Evolutionary conservation across 1,140 invertebrate genomes (phyloP).

Genomic region (Drosophila truncata): DNA sequence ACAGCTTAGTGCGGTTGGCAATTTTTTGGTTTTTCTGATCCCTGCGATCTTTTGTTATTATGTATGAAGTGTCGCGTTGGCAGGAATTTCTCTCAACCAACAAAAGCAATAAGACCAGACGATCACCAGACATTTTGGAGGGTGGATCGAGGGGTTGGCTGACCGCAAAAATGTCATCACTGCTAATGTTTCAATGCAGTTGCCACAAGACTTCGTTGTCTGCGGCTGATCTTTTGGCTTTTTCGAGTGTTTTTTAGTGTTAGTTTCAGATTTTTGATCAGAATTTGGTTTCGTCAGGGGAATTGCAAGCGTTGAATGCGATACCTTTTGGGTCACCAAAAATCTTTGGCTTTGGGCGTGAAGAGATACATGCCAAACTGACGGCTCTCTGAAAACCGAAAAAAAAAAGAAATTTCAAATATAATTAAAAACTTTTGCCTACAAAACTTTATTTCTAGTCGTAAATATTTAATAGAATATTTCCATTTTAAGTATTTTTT

Average conservation of each 20-base stretch:
- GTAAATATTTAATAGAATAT: slow-evolving; percentile 33
- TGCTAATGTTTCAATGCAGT: slow-evolving; percentile 84
- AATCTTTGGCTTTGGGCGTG: slow-evolving; percentile 43
- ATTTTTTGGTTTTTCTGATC: slow-evolving; percentile 29
- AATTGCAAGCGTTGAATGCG: slow-evolving; percentile 83
- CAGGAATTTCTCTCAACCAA: slow-evolving; percentile 64
- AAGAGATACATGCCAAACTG: slow-evolving; percentile 73
- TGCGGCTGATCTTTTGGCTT: slow-evolving; percentile 46
- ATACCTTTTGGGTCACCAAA: slow-evolving; percentile 64
- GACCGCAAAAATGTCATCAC: slow-evolving; percentile 84
- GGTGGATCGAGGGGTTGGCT: slow-evolving; percentile 15
- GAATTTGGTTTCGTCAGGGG: slow-evolving; percentile 65
- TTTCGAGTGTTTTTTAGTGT: slow-evolving; percentile 6
- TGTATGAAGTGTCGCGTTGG: slow-evolving; percentile 84
- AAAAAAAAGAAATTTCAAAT: background rate
- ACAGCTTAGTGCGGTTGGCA: slow-evolving; percentile 23
- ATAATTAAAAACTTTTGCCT: slow-evolving; percentile 6
- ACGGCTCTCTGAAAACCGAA: slow-evolving; percentile 25
- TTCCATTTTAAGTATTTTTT: slow-evolving; percentile 28
- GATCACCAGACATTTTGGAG: slow-evolving; percentile 38
- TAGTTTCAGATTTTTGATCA: slow-evolving; percentile 63
- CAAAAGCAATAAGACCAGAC: slow-evolving; percentile 59
- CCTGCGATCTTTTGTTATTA: slow-evolving; percentile 77
- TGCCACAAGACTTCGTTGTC: slow-evolving; percentile 58
- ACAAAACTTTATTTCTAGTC: slow-evolving; percentile 34